Evolutionary conservation across 2,888 invertebrate species (phyloP).

Genomic region (Andrena bucephala): DNA sequence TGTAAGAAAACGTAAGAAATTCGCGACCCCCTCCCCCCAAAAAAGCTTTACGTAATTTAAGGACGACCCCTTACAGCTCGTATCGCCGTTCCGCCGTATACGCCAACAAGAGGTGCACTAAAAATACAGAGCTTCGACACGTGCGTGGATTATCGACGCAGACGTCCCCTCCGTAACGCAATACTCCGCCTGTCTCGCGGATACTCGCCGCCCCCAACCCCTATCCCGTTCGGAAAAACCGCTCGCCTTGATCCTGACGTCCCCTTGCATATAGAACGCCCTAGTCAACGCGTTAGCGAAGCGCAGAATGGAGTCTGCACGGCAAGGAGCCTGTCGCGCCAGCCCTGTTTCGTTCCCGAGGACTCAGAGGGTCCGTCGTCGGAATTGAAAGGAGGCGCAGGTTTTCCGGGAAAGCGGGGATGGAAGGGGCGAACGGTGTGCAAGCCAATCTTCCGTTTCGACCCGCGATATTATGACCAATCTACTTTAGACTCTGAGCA

Average conservation of each 20-base stretch:
- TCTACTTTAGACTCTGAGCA: neutral
- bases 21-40: too few relatives aligned
- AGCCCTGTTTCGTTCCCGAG: neutral
- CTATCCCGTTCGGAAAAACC: neutral
- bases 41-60: too few relatives aligned
- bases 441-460: neutral
- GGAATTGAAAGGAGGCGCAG: neutral
- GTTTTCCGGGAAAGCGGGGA: conserved; percentile 6
- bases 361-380: neutral
- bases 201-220: neutral
- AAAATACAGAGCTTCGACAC: neutral
- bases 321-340: neutral
- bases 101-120: neutral
- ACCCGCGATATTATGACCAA: neutral
- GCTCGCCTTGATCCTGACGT: neutral
- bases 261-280: neutral
- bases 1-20: too few relatives aligned
- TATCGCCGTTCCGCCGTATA: too few relatives aligned
- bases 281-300: neutral
- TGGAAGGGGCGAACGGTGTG: neutral
- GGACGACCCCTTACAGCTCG: too few relatives aligned
- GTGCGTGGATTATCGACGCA: neutral
- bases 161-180: neutral
- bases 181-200: neutral
- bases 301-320: neutral